Percentiles rank a stretch among this genome's conserved stretches.
Evolutionary conservation across 2,888 invertebrate genomes (phyloP).

Genomic region (Drosophila yooni): DNA sequence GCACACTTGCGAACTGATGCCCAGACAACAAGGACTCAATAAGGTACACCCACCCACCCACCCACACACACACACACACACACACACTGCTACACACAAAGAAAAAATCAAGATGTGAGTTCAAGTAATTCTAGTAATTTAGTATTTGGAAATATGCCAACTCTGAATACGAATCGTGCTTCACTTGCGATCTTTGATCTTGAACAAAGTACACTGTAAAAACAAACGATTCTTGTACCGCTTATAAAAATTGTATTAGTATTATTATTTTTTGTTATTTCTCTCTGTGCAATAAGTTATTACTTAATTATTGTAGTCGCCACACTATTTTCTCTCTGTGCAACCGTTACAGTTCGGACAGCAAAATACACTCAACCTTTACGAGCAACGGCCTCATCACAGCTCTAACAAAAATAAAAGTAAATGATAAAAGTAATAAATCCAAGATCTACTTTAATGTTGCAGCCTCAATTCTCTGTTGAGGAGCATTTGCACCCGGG

Average conservation of each 20-base stretch:
- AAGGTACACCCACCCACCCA: too few species aligned
- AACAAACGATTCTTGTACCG: too few species aligned
- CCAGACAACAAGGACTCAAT: slow-evolving; percentile 41
- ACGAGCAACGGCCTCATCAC: slow-evolving; percentile 4
- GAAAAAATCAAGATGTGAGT: neutral
- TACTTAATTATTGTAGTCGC: neutral
- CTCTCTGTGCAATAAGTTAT: neutral
- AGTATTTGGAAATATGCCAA: neutral
- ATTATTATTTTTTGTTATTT: neutral
- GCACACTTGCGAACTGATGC: slow-evolving; percentile 32
- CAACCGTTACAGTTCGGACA: slow-evolving; percentile 28
- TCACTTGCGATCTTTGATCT: neutral
- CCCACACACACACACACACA: neutral
- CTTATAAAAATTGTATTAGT: too few species aligned
- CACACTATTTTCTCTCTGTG: neutral
- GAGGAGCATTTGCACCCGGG: slow-evolving; percentile 59
- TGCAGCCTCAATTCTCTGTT: slow-evolving; percentile 40
- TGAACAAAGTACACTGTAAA: neutral
- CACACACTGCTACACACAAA: slow-evolving; percentile 2
- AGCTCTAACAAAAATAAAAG: neutral
- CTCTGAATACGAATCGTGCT: neutral
- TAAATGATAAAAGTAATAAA: neutral
- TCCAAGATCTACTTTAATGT: slow-evolving; percentile 29
- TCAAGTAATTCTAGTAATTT: neutral
- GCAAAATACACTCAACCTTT: slow-evolving; percentile 58